Evolutionary conservation across 2,888 invertebrate species (phyloP), one percentile per base, ranked within the genome.

Genomic region (Meta bourneti): DNA sequence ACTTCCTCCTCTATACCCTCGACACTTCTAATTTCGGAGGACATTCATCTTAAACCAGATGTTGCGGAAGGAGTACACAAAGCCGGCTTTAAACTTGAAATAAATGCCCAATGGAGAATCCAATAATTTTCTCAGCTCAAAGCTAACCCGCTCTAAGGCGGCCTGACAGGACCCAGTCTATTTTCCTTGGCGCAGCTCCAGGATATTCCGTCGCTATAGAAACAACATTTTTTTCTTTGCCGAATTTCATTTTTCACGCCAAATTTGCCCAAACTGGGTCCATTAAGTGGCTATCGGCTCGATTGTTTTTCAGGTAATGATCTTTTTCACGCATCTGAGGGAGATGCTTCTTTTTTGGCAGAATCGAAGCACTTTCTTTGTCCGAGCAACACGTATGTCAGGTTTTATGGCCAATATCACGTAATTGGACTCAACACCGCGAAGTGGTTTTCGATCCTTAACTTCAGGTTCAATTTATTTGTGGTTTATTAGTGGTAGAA

Each of bases 181-280:
- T 84, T 75, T 72, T 52, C 54, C n/a, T 75, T 84, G 84, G 84
- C 84, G 54, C 34, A 54, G 48, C 84, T 48, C n/a, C 54, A 75
- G 61, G 72, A 61, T 61, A 61, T 61, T 61, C 16, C 13, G 61
- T 61, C 61, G 61, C 61, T 16, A 61, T 61, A 61, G 61, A 16
- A 61, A 61, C 61, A 84, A 75, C 13, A 19, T 84, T 61, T 74
- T 72, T 74, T 61, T 48, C 9, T 20, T 75, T 84, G 20, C 84
- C 74, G 52, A 84, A 86, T 70, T 86, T 86, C 78, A 86, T 86
- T 86, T 86, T 86, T 86, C 85, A 86, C 78, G 85, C 85, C 85
- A 86, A 86, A 51, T 86, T 86, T 70, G 75, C 72, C 85, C 69
- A 69, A 78, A 69, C n/a, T 75, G 85, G 61, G 70, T 78, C 85